A percentile compares a stretch with the other conserved stretches of the same genome.
These are phyloP conservation scores for Dryomyza anilis DNA, from an alignment of 2,888 invertebrate genomes.

Conservation along the genomic window DNA sequence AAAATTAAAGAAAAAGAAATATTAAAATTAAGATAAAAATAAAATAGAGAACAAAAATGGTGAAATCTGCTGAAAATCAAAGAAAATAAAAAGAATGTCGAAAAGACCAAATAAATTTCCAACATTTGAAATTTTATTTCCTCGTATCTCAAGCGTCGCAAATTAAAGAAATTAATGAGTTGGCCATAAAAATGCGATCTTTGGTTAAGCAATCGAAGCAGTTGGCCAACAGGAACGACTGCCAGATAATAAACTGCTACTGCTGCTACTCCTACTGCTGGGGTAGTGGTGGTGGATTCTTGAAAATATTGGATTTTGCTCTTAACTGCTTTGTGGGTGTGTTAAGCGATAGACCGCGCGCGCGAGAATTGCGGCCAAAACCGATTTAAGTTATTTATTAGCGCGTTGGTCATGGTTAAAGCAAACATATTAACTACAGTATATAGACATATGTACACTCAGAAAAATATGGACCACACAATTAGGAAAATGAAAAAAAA, in stretches of 20 bases:
- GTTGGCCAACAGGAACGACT: not conserved
- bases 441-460: too few species aligned
- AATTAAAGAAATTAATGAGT: conserved; percentile 27
- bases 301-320: too few species aligned
- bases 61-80: too few species aligned
- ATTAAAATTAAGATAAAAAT: not conserved
- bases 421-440: too few species aligned
- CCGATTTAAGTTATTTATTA: conserved; percentile 18
- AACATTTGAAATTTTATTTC: conserved; percentile 7
- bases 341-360: not conserved
- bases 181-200: conserved; percentile 9
- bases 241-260: too few species aligned
- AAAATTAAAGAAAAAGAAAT: not conserved
- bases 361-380: not conserved
- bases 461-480: too few species aligned
- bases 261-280: too few species aligned
- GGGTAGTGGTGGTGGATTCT: too few species aligned
- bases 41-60: not conserved
- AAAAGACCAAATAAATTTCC: conserved; percentile 16
- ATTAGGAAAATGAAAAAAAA: too few species aligned
- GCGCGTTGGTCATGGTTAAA: not conserved
- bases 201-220: too few species aligned
- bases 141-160: conserved; percentile 3
- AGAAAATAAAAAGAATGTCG: too few species aligned
- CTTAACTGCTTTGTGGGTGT: not conserved